A percentile compares a stretch with the other conserved stretches of the same genome.
These are phyloP conservation scores for Pocillopora grandis DNA, from an alignment of 92 coral and sea anemone species.

Conservation along the genomic window DNA sequence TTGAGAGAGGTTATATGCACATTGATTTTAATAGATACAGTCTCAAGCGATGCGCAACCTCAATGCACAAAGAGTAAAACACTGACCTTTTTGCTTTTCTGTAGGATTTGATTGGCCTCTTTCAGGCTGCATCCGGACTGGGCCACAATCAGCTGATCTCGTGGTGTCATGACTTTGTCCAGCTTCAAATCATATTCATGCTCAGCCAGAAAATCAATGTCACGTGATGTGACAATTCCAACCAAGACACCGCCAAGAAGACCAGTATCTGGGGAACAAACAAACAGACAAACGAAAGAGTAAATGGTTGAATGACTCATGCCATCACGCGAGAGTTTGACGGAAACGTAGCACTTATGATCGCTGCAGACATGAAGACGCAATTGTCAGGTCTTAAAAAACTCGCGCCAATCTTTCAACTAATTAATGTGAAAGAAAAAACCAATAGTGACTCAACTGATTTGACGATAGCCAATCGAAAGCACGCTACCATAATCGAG, in stretches of 20 bases:
- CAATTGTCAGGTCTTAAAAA: too few relatives aligned
- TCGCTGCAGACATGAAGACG: too few relatives aligned
- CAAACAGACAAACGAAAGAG: not conserved
- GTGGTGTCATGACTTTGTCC: constrained; percentile 90
- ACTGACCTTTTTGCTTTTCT: constrained; percentile 84
- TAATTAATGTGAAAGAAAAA: too few relatives aligned
- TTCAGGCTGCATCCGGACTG: constrained; percentile 83
- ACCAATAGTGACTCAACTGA: too few relatives aligned
- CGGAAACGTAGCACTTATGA: too few relatives aligned
- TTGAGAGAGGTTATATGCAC: too few relatives aligned
- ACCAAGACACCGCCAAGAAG: constrained; percentile 86
- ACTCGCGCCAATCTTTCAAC: too few relatives aligned
- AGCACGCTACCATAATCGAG: too few relatives aligned
- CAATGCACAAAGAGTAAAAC: too few relatives aligned
- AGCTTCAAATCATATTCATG: constrained; percentile 62
- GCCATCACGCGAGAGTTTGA: too few relatives aligned
- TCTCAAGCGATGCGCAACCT: not conserved
- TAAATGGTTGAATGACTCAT: not conserved
- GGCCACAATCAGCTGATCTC: constrained; percentile 78
- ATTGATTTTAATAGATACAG: not conserved
- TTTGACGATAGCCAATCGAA: too few relatives aligned
- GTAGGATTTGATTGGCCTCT: constrained; percentile 91
- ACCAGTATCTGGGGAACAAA: constrained; percentile 68
- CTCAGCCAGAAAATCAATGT: constrained; percentile 78
- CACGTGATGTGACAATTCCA: constrained; percentile 98